Conservation (phyloP, 2,113 vertebrate species). For the Bubo bubo region DNA sequence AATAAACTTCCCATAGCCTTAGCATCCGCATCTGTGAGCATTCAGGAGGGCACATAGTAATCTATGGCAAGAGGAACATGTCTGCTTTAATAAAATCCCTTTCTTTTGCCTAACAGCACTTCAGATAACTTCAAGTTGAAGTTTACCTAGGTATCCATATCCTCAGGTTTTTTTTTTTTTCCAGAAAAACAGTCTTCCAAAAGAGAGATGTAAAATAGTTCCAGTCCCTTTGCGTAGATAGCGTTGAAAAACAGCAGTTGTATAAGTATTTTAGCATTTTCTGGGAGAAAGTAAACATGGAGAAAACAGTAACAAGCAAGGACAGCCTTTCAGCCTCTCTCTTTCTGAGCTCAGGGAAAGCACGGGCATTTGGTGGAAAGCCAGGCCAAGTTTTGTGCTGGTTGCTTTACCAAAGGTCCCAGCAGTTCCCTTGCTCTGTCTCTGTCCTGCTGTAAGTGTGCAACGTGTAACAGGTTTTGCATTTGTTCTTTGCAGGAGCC, state of each 20-base stretch:
- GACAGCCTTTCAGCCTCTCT: not conserved
- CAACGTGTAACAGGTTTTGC: not conserved
- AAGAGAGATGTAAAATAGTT: not conserved
- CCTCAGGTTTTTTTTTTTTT: not conserved
- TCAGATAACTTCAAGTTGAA: not conserved
- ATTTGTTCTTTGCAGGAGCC: not conserved
- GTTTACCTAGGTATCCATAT: not conserved
- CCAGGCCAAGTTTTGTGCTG: not conserved
- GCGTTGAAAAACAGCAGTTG: not conserved
- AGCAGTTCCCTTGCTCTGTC: not conserved
- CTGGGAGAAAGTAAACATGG: not conserved
- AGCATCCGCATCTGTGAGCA: not conserved
- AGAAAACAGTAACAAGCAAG: not conserved
- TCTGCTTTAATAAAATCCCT: not conserved
- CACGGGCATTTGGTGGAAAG: not conserved
- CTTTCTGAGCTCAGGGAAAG: not conserved
- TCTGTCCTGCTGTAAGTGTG: not conserved
- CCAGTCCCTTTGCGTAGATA: not conserved
- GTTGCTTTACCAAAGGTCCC: not conserved
- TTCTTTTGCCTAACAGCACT: not conserved
- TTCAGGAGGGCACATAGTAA: not conserved
- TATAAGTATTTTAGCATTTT: not conserved
- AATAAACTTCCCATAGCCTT: not conserved
- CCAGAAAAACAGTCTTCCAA: rapidly evolving
- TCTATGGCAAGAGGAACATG: not conserved